phyloP scores from a whole-genome alignment of 2,888 invertebrate genomes.

The Anthophora plumipes region DNA sequence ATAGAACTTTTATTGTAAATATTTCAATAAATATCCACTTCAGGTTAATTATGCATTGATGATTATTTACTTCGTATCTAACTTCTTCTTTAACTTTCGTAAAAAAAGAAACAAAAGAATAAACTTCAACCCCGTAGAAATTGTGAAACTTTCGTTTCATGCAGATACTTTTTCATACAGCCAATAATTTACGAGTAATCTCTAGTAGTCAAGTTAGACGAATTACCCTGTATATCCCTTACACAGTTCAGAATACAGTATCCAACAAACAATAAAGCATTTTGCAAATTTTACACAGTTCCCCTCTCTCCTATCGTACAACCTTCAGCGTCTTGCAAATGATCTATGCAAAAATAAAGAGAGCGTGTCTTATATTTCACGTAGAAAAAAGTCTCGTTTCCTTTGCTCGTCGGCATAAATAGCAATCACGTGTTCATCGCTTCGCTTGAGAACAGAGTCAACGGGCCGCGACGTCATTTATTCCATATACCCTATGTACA shows the following conservation, averaged over 20 bases:
- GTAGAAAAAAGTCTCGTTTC: constrained; percentile 22
- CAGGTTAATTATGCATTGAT: too few relatives aligned
- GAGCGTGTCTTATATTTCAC: neutral
- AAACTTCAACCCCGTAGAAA: too few relatives aligned
- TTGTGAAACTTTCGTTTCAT: too few relatives aligned
- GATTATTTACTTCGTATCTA: too few relatives aligned
- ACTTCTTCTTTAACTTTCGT: too few relatives aligned
- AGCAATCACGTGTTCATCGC: constrained; percentile 23
- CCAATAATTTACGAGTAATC: too few relatives aligned
- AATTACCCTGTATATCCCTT: too few relatives aligned
- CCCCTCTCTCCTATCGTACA: neutral
- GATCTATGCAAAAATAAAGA: constrained; percentile 8
- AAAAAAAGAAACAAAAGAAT: too few relatives aligned
- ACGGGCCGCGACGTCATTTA: constrained; percentile 26
- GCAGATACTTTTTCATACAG: too few relatives aligned
- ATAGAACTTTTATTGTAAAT: too few relatives aligned
- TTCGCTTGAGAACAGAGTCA: constrained; percentile 10
- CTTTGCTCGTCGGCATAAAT: constrained; percentile 19
- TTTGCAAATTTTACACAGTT: neutral
- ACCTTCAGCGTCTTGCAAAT: neutral
- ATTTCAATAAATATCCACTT: too few relatives aligned
- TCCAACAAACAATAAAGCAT: neutral
- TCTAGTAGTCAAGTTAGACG: too few relatives aligned
- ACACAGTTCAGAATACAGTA: neutral
- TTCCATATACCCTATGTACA: constrained; percentile 15